Conservation (phyloP, 2,797 vertebrate species). For the Notoglanidium macrostoma region DNA sequence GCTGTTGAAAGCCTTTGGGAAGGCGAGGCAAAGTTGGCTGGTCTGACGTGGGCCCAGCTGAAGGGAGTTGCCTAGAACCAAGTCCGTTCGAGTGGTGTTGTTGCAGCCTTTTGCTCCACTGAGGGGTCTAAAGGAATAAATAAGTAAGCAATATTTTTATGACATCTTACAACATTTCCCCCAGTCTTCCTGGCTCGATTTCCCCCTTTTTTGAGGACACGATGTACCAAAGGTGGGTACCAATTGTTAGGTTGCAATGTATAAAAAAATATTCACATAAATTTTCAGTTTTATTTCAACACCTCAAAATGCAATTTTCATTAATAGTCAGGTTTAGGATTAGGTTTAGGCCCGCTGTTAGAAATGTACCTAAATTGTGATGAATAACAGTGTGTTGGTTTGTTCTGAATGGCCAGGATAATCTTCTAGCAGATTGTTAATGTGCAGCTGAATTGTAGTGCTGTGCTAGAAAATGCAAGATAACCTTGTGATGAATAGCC, state of each 20-base stretch:
- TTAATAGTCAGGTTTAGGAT: neutral
- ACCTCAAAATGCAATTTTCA: neutral
- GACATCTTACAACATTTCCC: neutral
- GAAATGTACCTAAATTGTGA: neutral
- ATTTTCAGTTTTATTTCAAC: neutral
- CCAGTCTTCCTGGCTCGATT: neutral
- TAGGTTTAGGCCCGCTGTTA: neutral
- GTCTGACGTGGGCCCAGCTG: too few species aligned
- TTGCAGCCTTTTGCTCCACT: too few species aligned
- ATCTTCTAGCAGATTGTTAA: slow-evolving; percentile 31
- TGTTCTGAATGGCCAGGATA: neutral
- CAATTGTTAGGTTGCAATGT: neutral
- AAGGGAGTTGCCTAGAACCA: too few species aligned
- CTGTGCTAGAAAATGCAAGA: slow-evolving; percentile 28
- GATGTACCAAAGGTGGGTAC: neutral
- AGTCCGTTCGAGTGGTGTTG: too few species aligned
- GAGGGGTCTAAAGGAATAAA: too few species aligned
- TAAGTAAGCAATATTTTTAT: neutral
- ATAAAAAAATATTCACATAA: neutral
- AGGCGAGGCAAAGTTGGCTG: too few species aligned
- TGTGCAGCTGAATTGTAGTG: slow-evolving; percentile 16
- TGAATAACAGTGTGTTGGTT: slow-evolving; percentile 10
- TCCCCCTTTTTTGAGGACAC: neutral
- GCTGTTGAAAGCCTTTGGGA: too few species aligned
- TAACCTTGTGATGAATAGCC: slow-evolving; percentile 38